These are phyloP conservation scores for Molossus alvarezi DNA, from an alignment of 2,797 vertebrate species.

Conservation along the genomic window DNA sequence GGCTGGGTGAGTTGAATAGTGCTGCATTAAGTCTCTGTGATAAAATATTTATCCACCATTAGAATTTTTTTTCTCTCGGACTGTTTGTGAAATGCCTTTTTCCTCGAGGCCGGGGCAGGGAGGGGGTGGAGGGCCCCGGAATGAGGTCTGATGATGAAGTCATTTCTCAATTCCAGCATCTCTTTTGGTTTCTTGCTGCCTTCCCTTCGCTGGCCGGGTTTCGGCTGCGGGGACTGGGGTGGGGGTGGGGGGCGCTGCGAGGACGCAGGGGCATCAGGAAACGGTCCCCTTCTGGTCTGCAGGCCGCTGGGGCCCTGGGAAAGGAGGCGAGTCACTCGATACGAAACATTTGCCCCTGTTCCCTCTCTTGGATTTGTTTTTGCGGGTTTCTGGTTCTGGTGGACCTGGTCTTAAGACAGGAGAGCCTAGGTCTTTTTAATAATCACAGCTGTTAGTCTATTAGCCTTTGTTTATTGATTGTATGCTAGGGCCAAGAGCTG, in stretches of 20 bases:
- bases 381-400: conserved; percentile 23
- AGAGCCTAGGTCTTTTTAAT: not conserved
- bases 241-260: not conserved
- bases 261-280: fast-evolving
- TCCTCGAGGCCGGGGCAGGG: not conserved
- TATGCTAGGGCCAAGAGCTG: not conserved
- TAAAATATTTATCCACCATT: conserved; percentile 90
- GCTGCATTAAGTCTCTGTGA: conserved; percentile 82
- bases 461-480: not conserved
- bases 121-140: not conserved
- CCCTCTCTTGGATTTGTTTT: not conserved
- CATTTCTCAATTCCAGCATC: not conserved
- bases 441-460: not conserved
- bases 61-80: conserved; percentile 71
- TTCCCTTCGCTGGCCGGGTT: not conserved
- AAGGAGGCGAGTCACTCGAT: fast-evolving
- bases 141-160: conserved; percentile 38
- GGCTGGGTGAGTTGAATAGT: conserved; percentile 69
- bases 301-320: not conserved
- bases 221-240: not conserved
- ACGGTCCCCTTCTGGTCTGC: not conserved
- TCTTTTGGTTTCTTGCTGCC: fast-evolving
- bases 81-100: conserved; percentile 79
- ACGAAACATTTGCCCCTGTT: not conserved
- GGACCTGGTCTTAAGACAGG: not conserved